Percentiles rank a stretch among this genome's conserved stretches.
Evolutionary conservation across 2,888 invertebrate species (phyloP).

Genomic region (Lepidochitona cinerea): DNA sequence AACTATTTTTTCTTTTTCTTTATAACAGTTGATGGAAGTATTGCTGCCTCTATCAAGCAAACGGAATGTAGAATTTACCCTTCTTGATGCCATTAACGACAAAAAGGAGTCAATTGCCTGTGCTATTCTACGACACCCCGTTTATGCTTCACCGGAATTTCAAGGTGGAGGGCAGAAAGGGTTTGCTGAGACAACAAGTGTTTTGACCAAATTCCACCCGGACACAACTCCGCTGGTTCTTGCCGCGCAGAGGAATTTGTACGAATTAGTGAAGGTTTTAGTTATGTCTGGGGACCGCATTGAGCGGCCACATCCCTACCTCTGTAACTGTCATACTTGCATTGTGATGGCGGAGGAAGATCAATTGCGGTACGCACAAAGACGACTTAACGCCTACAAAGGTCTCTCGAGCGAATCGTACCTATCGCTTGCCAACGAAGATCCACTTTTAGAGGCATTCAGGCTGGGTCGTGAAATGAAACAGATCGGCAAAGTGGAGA

Average conservation of each 20-base stretch:
- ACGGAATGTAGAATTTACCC: not conserved
- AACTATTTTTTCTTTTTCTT: not conserved
- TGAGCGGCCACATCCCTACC: conserved; percentile 43
- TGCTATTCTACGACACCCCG: not conserved
- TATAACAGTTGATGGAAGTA: not conserved
- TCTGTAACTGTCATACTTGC: conserved; percentile 42
- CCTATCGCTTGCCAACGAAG: conserved; percentile 41
- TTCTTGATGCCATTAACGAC: not conserved
- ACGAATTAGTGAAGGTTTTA: conserved; percentile 27
- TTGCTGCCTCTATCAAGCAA: not conserved
- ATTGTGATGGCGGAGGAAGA: conserved; percentile 27
- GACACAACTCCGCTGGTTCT: conserved; percentile 42
- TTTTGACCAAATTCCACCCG: conserved; percentile 27
- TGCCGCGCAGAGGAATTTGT: conserved; percentile 38
- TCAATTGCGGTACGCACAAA: conserved; percentile 40
- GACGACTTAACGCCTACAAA: conserved; percentile 41
- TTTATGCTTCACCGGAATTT: not conserved
- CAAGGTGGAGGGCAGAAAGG: not conserved
- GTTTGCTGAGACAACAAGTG: not conserved
- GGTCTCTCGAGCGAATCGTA: conserved; percentile 45
- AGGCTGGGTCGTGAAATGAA: conserved; percentile 37
- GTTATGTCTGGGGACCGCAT: conserved; percentile 39
- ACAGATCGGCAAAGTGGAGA: conserved; percentile 38
- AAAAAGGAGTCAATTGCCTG: conserved; percentile 2
- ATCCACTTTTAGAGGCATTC: conserved; percentile 45